Evolutionary conservation across 2,888 invertebrate species (phyloP).

Genomic region (Herminia tarsipennalis): DNA sequence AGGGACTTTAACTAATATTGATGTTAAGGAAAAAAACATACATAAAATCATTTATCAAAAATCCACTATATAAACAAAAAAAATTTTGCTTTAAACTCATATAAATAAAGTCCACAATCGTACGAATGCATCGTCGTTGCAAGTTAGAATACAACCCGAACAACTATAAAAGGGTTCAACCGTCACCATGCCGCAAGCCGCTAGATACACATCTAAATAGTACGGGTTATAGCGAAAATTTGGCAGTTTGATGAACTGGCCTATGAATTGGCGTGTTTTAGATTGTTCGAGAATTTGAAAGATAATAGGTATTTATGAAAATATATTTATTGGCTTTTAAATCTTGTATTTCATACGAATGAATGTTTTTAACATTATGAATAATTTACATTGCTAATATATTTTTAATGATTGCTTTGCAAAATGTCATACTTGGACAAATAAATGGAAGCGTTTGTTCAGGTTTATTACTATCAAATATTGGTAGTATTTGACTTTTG

Average conservation of each 20-base stretch:
- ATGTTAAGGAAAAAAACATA: constrained; percentile 12
- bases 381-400: no score
- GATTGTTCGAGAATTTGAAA: not conserved
- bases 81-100: constrained; percentile 31
- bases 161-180: constrained; percentile 50
- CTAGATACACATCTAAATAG: constrained; percentile 59
- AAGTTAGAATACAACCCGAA: constrained; percentile 36
- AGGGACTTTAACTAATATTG: not conserved
- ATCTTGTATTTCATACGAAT: not conserved
- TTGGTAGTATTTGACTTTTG: no score
- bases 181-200: constrained; percentile 82
- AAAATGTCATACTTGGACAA: no score
- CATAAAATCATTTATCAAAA: constrained; percentile 10
- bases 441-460: no score
- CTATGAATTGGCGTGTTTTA: constrained; percentile 4
- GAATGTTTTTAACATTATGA: no score
- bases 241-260: constrained; percentile 31
- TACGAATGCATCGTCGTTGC: constrained; percentile 55
- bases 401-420: no score
- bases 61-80: constrained; percentile 20
- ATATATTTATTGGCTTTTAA: not conserved
- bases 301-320: not conserved
- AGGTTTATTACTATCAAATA: no score
- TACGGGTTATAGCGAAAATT: constrained; percentile 35
- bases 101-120: constrained; percentile 52